These are phyloP conservation scores for Poeciliopsis retropinna DNA, from an alignment of 2,113 vertebrate genomes.

Conservation along the genomic window DNA sequence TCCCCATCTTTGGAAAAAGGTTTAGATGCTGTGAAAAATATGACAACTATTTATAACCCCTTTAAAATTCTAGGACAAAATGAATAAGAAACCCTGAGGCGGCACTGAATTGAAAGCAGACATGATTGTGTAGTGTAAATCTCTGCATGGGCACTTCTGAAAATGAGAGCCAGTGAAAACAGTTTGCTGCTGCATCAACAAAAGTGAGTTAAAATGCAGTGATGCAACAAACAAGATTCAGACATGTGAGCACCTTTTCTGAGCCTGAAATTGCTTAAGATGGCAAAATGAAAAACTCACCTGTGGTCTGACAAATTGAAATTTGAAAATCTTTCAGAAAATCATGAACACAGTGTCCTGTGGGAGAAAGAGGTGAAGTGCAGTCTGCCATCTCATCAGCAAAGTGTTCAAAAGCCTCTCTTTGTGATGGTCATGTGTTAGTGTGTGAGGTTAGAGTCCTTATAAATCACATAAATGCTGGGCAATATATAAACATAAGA, in stretches of 20 bases:
- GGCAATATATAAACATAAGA: background rate
- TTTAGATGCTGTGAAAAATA: background rate
- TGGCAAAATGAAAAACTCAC: background rate
- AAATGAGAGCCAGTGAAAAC: background rate
- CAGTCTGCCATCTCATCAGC: background rate
- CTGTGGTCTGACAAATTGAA: background rate
- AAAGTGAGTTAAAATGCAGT: background rate
- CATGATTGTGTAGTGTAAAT: background rate
- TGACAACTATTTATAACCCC: background rate
- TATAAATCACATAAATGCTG: background rate
- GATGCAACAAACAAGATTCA: background rate
- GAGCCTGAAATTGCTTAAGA: background rate
- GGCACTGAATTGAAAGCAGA: background rate
- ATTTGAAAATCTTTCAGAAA: background rate
- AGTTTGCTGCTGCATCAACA: slow-evolving; percentile 1
- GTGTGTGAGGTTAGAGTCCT: background rate
- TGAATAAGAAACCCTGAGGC: background rate
- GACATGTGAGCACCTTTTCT: background rate
- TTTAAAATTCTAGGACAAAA: background rate
- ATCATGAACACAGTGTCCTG: background rate
- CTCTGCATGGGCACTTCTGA: background rate
- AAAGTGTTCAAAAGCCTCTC: background rate
- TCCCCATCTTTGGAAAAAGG: background rate
- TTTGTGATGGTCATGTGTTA: background rate
- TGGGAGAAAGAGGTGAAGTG: background rate